Percentiles rank a stretch among this genome's conserved stretches.
Conservation (phyloP, 2,888 invertebrate genomes). For the Limnephilus rhombicus region DNA sequence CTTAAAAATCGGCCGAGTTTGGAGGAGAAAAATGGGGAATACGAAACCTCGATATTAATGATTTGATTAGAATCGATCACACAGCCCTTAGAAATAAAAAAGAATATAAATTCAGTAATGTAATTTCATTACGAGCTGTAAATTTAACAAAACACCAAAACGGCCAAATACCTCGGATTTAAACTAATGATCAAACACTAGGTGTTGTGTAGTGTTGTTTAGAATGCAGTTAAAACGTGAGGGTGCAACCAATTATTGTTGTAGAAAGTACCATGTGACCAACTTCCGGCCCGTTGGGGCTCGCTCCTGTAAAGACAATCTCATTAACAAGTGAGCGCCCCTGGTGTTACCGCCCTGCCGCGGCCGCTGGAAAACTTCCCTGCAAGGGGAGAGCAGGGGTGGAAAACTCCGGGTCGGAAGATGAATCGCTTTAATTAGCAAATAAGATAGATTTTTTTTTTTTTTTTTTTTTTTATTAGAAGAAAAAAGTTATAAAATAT, state of each 20-base stretch:
- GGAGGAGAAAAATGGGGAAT: too few species aligned
- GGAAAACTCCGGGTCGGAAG: not conserved
- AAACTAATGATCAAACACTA: not conserved
- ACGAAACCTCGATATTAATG: too few species aligned
- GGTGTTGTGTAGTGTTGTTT: not conserved
- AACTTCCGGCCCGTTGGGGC: not conserved
- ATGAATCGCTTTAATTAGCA: not conserved
- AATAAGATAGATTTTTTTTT: constrained; percentile 1
- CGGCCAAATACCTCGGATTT: not conserved
- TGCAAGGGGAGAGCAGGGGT: not conserved
- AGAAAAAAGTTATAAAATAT: too few species aligned
- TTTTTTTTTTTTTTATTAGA: too few species aligned
- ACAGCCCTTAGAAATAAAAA: too few species aligned
- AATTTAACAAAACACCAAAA: not conserved
- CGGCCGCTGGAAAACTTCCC: not conserved
- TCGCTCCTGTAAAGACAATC: not conserved
- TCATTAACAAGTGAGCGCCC: constrained; percentile 13
- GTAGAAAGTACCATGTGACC: not conserved
- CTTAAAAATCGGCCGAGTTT: too few species aligned
- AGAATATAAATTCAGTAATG: not conserved
- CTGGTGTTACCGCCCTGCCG: not conserved
- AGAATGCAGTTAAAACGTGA: constrained; percentile 1
- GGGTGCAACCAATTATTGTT: not conserved
- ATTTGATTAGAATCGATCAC: too few species aligned
- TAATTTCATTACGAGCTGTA: not conserved